Conservation (phyloP, 2,113 vertebrate genomes). For the Sorex araneus region DNA sequence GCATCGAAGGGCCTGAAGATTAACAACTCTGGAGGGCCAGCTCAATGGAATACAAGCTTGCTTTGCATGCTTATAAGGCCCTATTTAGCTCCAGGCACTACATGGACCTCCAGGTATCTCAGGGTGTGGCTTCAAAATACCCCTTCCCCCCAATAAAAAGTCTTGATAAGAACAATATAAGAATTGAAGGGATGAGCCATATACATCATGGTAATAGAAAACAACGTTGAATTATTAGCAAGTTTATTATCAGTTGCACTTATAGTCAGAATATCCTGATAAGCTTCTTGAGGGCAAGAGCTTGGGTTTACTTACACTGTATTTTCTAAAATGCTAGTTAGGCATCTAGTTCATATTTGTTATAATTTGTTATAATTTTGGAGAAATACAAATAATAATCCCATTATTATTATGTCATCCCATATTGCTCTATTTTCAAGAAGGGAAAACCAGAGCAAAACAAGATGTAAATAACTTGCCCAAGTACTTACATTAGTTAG, state of each 20-base stretch:
- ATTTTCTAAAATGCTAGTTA: constrained; percentile 5
- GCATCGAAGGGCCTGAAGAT: no score
- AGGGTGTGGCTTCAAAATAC: no score
- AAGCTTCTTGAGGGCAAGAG: constrained; percentile 26
- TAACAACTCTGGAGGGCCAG: no score
- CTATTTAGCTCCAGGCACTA: no score
- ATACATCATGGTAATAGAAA: background rate
- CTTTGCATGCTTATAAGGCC: no score
- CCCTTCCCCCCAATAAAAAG: no score
- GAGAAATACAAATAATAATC: background rate
- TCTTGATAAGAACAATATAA: no score
- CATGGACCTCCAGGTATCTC: no score
- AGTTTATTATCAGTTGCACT: background rate
- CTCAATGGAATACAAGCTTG: no score
- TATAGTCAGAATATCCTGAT: background rate
- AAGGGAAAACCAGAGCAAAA: background rate
- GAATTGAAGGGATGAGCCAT: background rate
- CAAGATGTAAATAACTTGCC: constrained; percentile 9
- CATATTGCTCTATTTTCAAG: constrained; percentile 40
- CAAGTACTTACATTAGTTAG: background rate
- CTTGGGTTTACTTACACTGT: background rate
- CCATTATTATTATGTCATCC: background rate
- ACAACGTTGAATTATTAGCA: background rate
- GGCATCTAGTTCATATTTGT: constrained; percentile 27
- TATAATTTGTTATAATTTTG: background rate